These are phyloP conservation scores for Dolichallabes microphthalmus DNA, from an alignment of 2,113 vertebrate genomes.

Conservation along the genomic window DNA sequence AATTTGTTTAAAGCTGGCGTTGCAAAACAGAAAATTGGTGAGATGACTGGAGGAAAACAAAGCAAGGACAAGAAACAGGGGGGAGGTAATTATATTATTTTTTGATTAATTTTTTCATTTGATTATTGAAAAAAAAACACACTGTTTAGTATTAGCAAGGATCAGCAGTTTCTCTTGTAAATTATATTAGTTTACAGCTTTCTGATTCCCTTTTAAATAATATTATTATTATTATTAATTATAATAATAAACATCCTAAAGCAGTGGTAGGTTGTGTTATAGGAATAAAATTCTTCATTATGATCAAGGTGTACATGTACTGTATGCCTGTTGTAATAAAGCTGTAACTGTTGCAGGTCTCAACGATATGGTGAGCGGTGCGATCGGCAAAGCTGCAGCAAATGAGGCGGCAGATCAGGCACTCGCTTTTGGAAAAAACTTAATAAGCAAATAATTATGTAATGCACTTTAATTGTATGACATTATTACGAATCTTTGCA, in stretches of 20 bases:
- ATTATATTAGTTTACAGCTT: too few relatives aligned
- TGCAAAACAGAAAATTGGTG: slow-evolving; percentile 38
- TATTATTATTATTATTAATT: too few relatives aligned
- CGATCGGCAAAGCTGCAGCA: slow-evolving; percentile 1
- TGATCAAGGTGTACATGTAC: not conserved
- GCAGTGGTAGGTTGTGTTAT: not conserved
- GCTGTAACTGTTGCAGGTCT: slow-evolving; percentile 35
- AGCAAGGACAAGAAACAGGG: not conserved
- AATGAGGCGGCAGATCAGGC: slow-evolving; percentile 29
- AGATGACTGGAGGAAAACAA: not conserved
- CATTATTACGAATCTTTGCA: not conserved
- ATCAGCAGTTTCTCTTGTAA: not conserved
- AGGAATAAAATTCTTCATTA: not conserved
- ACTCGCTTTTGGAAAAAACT: not conserved
- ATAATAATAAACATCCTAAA: not conserved
- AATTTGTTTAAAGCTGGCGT: not conserved
- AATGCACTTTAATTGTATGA: slow-evolving; percentile 1
- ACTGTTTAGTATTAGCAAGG: not conserved
- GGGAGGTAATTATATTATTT: not conserved
- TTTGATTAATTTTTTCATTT: not conserved
- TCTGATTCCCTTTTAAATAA: not conserved
- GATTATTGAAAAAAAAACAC: not conserved
- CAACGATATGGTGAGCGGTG: not conserved
- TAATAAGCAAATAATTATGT: not conserved
- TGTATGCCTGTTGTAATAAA: too few relatives aligned